Conservation (phyloP, 2,797 vertebrate species). For the Cirrhinus mrigala region DNA sequence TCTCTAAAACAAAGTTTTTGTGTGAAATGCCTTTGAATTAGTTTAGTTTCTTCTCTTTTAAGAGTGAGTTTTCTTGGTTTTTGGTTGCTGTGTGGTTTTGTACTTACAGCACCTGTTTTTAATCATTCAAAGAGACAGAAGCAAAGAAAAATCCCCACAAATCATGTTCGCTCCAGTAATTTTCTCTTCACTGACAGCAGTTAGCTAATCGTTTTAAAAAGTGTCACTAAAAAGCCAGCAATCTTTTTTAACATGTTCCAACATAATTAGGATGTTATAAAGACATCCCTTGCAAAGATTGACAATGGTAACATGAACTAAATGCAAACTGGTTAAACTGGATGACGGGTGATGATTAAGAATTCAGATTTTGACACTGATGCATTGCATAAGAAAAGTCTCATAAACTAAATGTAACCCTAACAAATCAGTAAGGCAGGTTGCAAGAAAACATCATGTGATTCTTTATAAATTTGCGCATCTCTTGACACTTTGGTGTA, state of each 20-base stretch:
- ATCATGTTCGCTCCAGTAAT: background rate
- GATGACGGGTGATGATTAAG: background rate
- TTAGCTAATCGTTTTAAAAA: constrained; percentile 1
- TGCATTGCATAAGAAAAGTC: background rate
- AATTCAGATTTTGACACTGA: constrained; percentile 3
- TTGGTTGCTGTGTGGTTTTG: constrained; percentile 24
- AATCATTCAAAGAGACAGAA: background rate
- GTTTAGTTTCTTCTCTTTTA: constrained; percentile 10
- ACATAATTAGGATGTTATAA: background rate
- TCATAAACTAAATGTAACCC: background rate
- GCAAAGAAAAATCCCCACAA: background rate
- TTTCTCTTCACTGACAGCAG: constrained; percentile 27
- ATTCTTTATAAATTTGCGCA: background rate
- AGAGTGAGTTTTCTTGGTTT: constrained; percentile 21
- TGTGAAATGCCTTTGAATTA: constrained; percentile 15
- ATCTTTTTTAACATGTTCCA: background rate
- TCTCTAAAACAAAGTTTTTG: background rate
- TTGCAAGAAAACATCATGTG: background rate
- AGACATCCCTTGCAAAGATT: background rate
- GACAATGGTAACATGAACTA: background rate
- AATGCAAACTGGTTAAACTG: background rate
- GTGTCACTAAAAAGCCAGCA: constrained; percentile 5
- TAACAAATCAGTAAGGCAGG: background rate
- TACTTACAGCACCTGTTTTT: background rate
- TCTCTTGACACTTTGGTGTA: constrained; percentile 17